Evolutionary conservation across 2,888 invertebrate genomes (phyloP), one percentile per base, ranked within the genome.

Genomic region (Drosophila prolongata): DNA sequence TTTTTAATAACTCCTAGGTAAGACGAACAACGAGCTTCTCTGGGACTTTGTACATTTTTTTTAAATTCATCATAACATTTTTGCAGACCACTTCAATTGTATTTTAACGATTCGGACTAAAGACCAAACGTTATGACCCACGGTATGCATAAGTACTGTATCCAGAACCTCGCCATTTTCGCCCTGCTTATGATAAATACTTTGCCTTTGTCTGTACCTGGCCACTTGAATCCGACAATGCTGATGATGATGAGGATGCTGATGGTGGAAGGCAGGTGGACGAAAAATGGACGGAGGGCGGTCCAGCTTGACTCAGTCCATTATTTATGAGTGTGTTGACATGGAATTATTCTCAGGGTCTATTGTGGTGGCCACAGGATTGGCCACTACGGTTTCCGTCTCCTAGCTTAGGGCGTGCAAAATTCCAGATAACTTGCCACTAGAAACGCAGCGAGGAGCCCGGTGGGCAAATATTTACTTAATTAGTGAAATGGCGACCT

Each of bases 261-360:
- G 83, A 47, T 49, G 49, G 16, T 49, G 38, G 58, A 30, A 14
- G n/a, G 64, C 65, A 59, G 62, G 54, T 11, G 37, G 19, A 9
- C 30, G 30, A 34, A 49, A 35, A 19, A 34, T 16, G 43, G 14
- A 19, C 14, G 47, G 27, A 11, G 14, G 43, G 69, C 52, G 74
- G 76, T 76, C 76, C 78, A 66, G 62, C 58, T 57, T 35, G 4
- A 35, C 75, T 55, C 77, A 81, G 90, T 90, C 85, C 84, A 89
- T 89, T 89, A 89, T 89, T 89, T 89, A 89, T 89, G 89, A 84
- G 89, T 78, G 77, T 88, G 90, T 89, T 89, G 90, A 89, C 90
- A 86, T 84, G 86, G 85, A 85, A 89, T 84, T 89, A 87, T 89
- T 88, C 90, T 87, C 83, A 83, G 89, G 80, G 79, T 76, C 84